A percentile compares a stretch with the other conserved stretches of the same genome.
Conservation (phyloP, 2,888 invertebrate genomes). For the Frankliniella fusca region DNA sequence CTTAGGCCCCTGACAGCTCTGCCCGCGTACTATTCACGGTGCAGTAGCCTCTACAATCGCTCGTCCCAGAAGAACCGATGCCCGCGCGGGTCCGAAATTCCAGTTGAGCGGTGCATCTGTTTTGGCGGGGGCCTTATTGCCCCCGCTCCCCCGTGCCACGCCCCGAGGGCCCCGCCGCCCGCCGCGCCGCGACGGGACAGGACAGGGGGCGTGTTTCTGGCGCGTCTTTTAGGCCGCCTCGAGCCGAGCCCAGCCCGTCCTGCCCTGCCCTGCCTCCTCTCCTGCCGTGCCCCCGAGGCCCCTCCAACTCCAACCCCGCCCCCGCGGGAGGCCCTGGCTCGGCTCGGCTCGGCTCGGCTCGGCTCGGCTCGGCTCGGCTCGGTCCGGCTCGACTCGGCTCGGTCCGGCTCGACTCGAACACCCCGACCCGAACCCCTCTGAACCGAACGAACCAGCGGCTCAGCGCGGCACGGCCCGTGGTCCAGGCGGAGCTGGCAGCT, state of each 20-base stretch:
- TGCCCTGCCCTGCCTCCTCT: neutral
- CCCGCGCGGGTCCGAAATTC: neutral
- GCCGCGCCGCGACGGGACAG: neutral
- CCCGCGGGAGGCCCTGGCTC: neutral
- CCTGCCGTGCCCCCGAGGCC: neutral
- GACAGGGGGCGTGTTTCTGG: constrained; percentile 15
- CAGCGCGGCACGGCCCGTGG: no score
- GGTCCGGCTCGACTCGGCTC: neutral
- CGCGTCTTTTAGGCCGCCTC: neutral
- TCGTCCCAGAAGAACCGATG: no score
- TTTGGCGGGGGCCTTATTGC: neutral
- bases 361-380: neutral
- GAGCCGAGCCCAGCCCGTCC: neutral
- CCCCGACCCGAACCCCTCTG: no score
- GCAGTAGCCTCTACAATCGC: no score
- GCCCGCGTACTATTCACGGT: no score
- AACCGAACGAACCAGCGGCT: no score
- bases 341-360: neutral
- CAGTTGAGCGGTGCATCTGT: neutral
- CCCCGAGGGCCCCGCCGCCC: neutral
- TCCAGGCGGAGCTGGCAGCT: no score
- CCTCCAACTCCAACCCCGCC: neutral
- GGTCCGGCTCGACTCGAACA: no score
- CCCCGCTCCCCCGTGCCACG: neutral
- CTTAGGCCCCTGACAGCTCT: no score